phyloP scores from a whole-genome alignment of 2,888 invertebrate genomes.

The Amiota minor region DNA sequence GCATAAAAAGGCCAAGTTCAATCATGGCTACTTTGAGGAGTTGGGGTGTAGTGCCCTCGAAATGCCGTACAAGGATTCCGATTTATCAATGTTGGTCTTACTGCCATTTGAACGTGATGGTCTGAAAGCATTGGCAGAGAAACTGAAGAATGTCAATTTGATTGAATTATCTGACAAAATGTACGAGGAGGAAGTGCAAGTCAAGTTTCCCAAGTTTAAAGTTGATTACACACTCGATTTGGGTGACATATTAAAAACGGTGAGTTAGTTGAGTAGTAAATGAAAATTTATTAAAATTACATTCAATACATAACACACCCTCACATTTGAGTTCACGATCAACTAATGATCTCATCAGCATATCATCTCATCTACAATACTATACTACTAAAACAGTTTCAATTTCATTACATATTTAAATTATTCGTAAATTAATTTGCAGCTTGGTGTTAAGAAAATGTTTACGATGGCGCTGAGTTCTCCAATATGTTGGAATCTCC shows the following conservation, averaged over 20 bases:
- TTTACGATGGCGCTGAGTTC: slow-evolving; percentile 78
- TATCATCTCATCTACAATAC: background rate
- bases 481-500: slow-evolving; percentile 75
- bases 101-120: slow-evolving; percentile 81
- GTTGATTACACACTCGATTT: slow-evolving; percentile 81
- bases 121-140: slow-evolving; percentile 77
- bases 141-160: slow-evolving; percentile 76
- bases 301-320: background rate
- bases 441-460: slow-evolving; percentile 81
- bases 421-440: slow-evolving; percentile 14
- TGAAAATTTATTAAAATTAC: background rate
- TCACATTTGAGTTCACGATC: background rate
- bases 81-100: slow-evolving; percentile 82
- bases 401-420: background rate
- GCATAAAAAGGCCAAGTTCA: slow-evolving; percentile 75
- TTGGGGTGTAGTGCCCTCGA: slow-evolving; percentile 78
- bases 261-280: slow-evolving; percentile 28
- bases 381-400: background rate
- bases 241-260: slow-evolving; percentile 76
- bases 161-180: slow-evolving; percentile 69
- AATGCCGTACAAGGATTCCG: slow-evolving; percentile 80
- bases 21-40: slow-evolving; percentile 73
- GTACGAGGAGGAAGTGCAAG: slow-evolving; percentile 48
- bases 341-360: background rate
- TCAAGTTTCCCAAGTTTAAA: slow-evolving; percentile 85